These are phyloP conservation scores for Mandrillus leucophaeus DNA, from an alignment of 2,113 vertebrate genomes.

Conservation along the genomic window DNA sequence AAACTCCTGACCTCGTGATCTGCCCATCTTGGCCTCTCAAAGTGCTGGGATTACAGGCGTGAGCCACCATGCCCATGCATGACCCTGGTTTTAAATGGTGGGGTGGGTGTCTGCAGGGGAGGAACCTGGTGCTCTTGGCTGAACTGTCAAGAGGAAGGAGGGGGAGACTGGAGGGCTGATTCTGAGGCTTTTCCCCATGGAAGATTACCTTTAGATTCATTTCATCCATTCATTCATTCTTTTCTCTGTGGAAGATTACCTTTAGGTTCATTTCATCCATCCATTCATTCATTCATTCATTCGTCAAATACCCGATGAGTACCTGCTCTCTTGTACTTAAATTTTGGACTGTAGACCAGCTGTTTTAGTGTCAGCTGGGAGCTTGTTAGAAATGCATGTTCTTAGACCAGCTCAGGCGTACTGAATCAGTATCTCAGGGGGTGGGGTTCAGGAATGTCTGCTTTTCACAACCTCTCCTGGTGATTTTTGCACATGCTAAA, in stretches of 20 bases:
- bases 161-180: not conserved
- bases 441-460: not conserved
- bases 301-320: not conserved
- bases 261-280: not conserved
- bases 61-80: too few relatives aligned
- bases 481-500: not conserved
- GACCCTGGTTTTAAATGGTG: not conserved
- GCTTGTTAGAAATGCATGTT: not conserved
- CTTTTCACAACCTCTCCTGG: not conserved
- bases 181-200: not conserved
- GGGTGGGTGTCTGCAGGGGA: not conserved
- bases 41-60: too few relatives aligned
- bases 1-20: too few relatives aligned
- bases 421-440: not conserved
- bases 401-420: not conserved
- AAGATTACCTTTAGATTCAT: not conserved
- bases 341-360: not conserved
- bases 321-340: not conserved
- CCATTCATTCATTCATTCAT: not conserved
- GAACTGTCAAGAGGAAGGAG: not conserved
- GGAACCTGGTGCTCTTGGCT: not conserved
- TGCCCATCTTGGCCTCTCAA: too few relatives aligned
- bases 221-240: not conserved
- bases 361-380: not conserved
- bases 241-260: not conserved